Evolutionary conservation across 2,888 invertebrate genomes (phyloP).

Genomic region (Leptopterna dolabrata): DNA sequence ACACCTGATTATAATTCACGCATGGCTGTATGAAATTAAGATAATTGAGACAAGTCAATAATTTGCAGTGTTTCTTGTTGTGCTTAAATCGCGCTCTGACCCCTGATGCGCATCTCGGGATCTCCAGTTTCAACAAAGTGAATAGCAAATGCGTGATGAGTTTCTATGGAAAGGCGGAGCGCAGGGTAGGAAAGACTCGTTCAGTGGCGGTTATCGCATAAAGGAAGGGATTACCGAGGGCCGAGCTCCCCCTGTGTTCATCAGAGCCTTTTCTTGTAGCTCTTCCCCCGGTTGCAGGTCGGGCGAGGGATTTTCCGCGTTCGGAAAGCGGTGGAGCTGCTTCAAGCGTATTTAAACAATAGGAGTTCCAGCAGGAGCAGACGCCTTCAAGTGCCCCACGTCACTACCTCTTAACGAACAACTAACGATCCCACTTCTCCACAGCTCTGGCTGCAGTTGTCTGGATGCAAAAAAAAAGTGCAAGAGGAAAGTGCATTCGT

Average conservation of each 20-base stretch:
- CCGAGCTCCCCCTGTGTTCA: neutral
- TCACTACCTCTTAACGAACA: neutral
- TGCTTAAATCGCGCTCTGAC: no score
- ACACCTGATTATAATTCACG: no score
- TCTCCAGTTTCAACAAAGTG: no score
- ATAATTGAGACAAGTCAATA: no score
- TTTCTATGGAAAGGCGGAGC: neutral
- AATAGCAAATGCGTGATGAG: neutral
- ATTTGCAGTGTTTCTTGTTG: no score
- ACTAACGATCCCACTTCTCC: constrained; percentile 1
- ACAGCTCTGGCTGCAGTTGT: neutral
- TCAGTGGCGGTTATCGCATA: neutral
- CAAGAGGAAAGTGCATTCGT: neutral
- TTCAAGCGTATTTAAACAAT: neutral
- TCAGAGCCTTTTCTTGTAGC: neutral
- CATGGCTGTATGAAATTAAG: no score
- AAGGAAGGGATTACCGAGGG: neutral
- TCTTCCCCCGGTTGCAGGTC: neutral
- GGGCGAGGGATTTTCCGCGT: neutral
- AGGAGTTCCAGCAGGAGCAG: neutral
- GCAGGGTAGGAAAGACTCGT: neutral
- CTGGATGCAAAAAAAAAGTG: neutral
- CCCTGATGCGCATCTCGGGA: no score
- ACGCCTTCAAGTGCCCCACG: neutral
- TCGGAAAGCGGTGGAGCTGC: neutral